Percentiles rank a stretch among this genome's conserved stretches.
Evolutionary conservation across 2,113 vertebrate species (phyloP).

Genomic region (Rhipidura dahli): DNA sequence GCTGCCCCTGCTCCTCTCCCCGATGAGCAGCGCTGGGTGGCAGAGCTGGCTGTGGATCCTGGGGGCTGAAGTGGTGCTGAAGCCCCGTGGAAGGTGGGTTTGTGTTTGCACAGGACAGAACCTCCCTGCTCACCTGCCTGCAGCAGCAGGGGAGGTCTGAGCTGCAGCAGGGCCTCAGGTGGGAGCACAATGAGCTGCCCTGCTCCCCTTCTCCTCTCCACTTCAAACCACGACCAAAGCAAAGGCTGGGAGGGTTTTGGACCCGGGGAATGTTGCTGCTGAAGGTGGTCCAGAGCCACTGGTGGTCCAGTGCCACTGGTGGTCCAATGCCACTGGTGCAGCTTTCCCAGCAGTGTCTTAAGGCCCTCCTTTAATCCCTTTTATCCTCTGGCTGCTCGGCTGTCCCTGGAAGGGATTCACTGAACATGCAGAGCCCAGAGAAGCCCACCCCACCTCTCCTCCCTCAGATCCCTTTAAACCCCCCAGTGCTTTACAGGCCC

Average conservation of each 20-base stretch:
- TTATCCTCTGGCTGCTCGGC: not conserved
- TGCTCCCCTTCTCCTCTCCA: not conserved
- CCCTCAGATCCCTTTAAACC: not conserved
- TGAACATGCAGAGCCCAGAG: not conserved
- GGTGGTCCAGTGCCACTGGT: not conserved
- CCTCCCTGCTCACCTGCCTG: not conserved
- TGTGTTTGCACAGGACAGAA: not conserved
- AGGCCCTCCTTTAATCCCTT: not conserved
- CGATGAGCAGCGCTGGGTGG: not conserved
- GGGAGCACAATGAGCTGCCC: not conserved
- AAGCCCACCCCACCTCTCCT: not conserved
- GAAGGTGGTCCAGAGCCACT: too few relatives aligned
- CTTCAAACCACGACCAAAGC: not conserved
- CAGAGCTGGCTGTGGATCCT: not conserved
- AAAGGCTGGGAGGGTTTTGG: not conserved
- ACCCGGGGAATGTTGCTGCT: not conserved
- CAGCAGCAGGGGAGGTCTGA: not conserved
- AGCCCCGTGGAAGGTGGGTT: accelerated
- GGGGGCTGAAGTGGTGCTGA: not conserved
- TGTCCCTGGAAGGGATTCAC: not conserved
- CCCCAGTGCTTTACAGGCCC: not conserved
- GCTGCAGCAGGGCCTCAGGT: not conserved
- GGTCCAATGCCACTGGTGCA: not conserved
- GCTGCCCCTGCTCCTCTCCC: not conserved
- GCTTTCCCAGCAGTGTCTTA: not conserved